Percentiles rank a stretch among this genome's conserved stretches.
These are phyloP conservation scores for Athene cunicularia DNA, from an alignment of 2,113 vertebrate species.

Conservation along the genomic window DNA sequence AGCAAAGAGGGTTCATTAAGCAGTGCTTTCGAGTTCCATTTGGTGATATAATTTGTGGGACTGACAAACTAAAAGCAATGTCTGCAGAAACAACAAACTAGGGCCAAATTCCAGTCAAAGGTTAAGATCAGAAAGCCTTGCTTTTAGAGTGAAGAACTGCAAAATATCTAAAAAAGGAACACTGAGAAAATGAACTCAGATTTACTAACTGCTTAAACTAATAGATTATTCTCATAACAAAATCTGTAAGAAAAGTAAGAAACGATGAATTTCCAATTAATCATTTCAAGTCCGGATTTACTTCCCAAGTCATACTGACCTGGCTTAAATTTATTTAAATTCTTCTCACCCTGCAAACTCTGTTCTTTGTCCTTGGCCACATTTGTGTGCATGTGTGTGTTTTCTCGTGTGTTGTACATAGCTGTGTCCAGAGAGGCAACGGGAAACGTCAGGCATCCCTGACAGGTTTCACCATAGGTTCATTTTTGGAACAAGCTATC, in stretches of 20 bases:
- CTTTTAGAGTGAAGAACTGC: background rate
- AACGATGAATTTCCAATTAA: background rate
- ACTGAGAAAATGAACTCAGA: too few relatives aligned
- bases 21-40: background rate
- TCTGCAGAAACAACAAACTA: background rate
- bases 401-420: too few relatives aligned
- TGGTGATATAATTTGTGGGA: background rate
- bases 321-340: background rate
- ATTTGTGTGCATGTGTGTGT: rapidly evolving
- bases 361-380: background rate
- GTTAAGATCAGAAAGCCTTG: background rate
- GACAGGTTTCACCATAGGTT: background rate
- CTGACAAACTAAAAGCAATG: background rate
- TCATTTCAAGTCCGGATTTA: background rate
- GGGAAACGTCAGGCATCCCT: background rate
- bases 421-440: background rate
- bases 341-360: background rate
- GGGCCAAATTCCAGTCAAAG: background rate
- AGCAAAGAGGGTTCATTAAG: background rate
- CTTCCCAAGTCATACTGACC: background rate
- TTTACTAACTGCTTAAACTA: background rate
- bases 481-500: background rate
- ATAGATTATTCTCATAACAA: background rate
- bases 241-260: background rate
- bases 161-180: background rate